These are phyloP conservation scores for Enteromius argenteus DNA, from an alignment of 2,797 vertebrate species.

Conservation along the genomic window DNA sequence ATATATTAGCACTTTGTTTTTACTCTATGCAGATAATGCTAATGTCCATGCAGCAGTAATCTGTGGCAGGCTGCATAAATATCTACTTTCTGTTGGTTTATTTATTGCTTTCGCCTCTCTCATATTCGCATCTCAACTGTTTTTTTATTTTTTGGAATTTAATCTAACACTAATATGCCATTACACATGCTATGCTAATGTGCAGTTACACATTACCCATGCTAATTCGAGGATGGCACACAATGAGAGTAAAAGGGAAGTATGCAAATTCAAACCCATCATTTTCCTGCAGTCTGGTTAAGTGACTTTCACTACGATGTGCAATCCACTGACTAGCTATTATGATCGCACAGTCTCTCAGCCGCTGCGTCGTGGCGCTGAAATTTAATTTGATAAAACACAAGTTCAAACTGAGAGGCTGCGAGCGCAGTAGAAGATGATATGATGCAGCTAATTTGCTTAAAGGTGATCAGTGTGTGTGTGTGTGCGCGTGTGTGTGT, in stretches of 20 bases:
- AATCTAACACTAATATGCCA: conserved; percentile 47
- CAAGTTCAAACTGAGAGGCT: conserved; percentile 78
- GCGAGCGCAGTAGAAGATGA: conserved; percentile 80
- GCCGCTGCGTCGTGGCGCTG: conserved; percentile 77
- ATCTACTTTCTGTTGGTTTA: conserved; percentile 43
- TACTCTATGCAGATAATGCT: background rate
- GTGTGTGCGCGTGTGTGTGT: conserved; percentile 20
- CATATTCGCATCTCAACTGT: conserved; percentile 31
- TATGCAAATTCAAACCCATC: conserved; percentile 73
- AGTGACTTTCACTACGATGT: conserved; percentile 78
- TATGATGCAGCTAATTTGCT: conserved; percentile 69
- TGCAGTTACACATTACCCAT: conserved; percentile 45
- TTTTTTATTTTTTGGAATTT: conserved; percentile 3
- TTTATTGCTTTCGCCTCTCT: conserved; percentile 37
- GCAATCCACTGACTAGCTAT: conserved; percentile 80
- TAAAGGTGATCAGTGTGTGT: conserved; percentile 65
- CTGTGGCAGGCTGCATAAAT: conserved; percentile 30
- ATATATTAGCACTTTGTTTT: background rate
- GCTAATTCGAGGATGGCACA: conserved; percentile 39
- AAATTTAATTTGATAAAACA: conserved; percentile 84
- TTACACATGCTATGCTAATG: conserved; percentile 55
- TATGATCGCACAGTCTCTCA: conserved; percentile 82
- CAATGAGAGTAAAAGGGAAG: conserved; percentile 63
- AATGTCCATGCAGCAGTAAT: conserved; percentile 6
- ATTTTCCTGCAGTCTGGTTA: conserved; percentile 73